Conservation (phyloP, 2,113 vertebrate species). For the Tachycineta bicolor region DNA sequence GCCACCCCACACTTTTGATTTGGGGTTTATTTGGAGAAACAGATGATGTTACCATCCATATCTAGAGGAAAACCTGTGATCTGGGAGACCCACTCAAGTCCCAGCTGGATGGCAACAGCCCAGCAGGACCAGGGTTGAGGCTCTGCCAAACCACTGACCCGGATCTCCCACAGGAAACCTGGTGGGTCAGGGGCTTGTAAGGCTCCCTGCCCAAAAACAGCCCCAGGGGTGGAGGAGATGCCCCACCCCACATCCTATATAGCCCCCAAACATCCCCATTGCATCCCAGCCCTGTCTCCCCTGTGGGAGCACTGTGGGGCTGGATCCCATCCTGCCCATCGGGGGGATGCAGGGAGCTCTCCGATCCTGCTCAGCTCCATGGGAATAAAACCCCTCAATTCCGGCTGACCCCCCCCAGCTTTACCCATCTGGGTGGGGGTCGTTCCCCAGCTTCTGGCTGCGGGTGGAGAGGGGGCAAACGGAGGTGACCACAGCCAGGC, state of each 20-base stretch:
- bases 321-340: not conserved
- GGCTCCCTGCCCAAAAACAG: not conserved
- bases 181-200: rapidly evolving
- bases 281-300: not conserved
- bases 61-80: rapidly evolving
- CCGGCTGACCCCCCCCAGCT: not conserved
- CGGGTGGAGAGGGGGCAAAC: rapidly evolving
- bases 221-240: not conserved
- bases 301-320: rapidly evolving
- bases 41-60: not conserved
- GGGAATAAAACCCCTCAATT: rapidly evolving
- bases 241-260: not conserved
- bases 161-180: not conserved
- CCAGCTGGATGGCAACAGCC: not conserved
- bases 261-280: not conserved
- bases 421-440: not conserved
- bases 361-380: not conserved
- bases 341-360: too few relatives aligned
- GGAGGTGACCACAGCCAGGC: not conserved
- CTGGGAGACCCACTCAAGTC: not conserved
- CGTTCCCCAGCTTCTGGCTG: not conserved
- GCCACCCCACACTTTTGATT: not conserved
- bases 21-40: not conserved
- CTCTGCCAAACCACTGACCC: not conserved
- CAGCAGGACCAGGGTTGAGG: not conserved